Conservation (phyloP, 2,888 invertebrate genomes). For the Eretmocerus hayati region DNA sequence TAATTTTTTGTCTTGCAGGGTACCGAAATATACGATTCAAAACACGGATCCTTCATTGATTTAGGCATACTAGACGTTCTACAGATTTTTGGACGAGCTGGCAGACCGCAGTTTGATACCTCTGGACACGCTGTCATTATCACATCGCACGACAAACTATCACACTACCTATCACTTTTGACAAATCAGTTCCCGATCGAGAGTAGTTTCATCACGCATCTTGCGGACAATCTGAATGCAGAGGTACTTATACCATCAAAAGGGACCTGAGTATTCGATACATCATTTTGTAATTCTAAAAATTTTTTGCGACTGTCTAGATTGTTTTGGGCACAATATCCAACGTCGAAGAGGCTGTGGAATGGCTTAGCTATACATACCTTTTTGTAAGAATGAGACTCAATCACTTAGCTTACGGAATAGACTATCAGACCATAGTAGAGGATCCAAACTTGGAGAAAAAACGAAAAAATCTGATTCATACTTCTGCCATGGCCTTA, state of each 20-base stretch:
- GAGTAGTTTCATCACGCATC: constrained; percentile 85
- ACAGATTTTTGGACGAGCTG: constrained; percentile 98
- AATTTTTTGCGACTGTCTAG: no score
- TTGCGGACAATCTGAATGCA: constrained; percentile 96
- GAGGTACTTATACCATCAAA: no score
- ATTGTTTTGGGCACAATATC: constrained; percentile 87
- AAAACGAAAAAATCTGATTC: constrained; percentile 71
- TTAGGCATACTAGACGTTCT: constrained; percentile 94
- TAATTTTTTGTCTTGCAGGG: constrained; percentile 53
- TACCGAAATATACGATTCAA: constrained; percentile 95
- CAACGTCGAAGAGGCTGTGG: constrained; percentile 90
- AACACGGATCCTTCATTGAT: constrained; percentile 88
- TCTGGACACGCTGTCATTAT: constrained; percentile 94
- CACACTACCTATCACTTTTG: constrained; percentile 86
- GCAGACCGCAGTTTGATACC: constrained; percentile 94
- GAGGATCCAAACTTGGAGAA: constrained; percentile 75
- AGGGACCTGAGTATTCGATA: no score
- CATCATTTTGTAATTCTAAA: constrained; percentile 2
- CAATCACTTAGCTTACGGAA: constrained; percentile 76
- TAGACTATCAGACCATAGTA: constrained; percentile 56
- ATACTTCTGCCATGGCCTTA: constrained; percentile 71
- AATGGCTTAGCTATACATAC: constrained; percentile 97
- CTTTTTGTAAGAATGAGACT: constrained; percentile 87
- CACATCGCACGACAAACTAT: constrained; percentile 83
- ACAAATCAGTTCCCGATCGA: constrained; percentile 98